These are phyloP conservation scores for Rhyacichthys aspro DNA, from an alignment of 2,797 vertebrate genomes.

Conservation along the genomic window DNA sequence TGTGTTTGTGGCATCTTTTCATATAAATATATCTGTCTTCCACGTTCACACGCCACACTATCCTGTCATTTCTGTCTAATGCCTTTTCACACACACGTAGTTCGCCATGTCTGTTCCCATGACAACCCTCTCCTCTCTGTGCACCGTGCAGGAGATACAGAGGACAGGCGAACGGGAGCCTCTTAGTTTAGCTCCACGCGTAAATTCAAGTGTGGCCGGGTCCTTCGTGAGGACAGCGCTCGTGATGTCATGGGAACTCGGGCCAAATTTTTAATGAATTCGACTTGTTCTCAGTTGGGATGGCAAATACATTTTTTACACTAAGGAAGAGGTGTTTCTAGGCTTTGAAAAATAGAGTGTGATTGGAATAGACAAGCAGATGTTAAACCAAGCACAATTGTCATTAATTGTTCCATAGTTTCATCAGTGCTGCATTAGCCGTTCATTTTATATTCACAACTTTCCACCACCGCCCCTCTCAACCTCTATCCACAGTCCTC, in stretches of 20 bases:
- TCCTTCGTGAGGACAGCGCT: conserved; percentile 31
- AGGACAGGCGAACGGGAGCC: conserved; percentile 43
- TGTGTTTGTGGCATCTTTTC: conserved; percentile 25
- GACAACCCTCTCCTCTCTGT: conserved; percentile 66
- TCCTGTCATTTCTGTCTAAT: conserved; percentile 71
- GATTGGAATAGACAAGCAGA: conserved; percentile 57
- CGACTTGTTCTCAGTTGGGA: conserved; percentile 33
- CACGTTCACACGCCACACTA: conserved; percentile 53
- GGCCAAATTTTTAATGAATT: conserved; percentile 28
- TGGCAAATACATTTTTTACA: conserved; percentile 20
- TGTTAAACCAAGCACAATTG: conserved; percentile 27
- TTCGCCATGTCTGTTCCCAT: conserved; percentile 77
- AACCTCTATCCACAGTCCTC: conserved; percentile 36
- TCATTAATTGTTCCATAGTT: conserved; percentile 66
- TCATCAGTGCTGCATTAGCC: conserved; percentile 64
- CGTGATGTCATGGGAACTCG: conserved; percentile 51
- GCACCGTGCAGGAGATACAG: conserved; percentile 23
- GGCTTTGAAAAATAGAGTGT: conserved; percentile 34
- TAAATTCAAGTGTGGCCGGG: conserved; percentile 40
- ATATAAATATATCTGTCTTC: conserved; percentile 20
- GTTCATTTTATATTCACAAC: conserved; percentile 61
- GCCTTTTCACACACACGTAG: conserved; percentile 57
- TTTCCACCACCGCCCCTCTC: conserved; percentile 45
- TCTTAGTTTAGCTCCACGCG: conserved; percentile 39
- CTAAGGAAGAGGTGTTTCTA: too few relatives aligned